phyloP scores from a whole-genome alignment of 2,113 vertebrate genomes.

The Archocentrus centrarchus region DNA sequence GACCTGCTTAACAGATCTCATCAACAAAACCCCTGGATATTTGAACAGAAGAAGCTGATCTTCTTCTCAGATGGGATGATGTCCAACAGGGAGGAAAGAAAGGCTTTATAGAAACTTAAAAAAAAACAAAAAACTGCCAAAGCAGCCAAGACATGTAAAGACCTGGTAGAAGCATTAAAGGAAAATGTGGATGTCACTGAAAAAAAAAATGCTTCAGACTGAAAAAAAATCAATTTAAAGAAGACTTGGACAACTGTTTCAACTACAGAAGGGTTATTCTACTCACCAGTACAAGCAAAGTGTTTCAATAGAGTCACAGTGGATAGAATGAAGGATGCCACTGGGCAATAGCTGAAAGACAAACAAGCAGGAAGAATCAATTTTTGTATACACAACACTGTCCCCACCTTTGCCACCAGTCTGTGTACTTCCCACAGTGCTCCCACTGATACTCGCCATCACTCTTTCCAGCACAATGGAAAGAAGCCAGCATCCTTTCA shows the following conservation, averaged over 20 bases:
- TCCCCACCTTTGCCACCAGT: no score
- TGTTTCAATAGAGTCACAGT: background rate
- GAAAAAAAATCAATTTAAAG: background rate
- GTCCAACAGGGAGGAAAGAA: background rate
- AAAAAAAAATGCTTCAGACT: background rate
- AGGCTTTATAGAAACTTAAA: background rate
- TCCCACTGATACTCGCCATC: no score
- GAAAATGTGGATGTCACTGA: background rate
- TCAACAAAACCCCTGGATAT: background rate
- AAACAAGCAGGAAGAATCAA: no score
- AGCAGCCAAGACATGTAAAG: rapidly evolving
- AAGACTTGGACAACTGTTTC: background rate
- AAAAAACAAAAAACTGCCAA: background rate
- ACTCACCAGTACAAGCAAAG: background rate
- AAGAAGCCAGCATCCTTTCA: no score
- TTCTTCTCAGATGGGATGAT: background rate
- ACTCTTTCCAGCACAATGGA: no score
- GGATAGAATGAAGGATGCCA: background rate
- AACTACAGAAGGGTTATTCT: background rate
- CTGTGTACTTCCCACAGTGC: no score
- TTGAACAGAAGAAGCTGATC: no score
- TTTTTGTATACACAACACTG: no score
- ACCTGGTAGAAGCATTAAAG: background rate
- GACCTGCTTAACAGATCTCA: background rate
- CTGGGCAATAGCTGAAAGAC: background rate